These are phyloP conservation scores for Ceratothoa steindachneri DNA, from an alignment of 2,888 invertebrate species.

Conservation along the genomic window DNA sequence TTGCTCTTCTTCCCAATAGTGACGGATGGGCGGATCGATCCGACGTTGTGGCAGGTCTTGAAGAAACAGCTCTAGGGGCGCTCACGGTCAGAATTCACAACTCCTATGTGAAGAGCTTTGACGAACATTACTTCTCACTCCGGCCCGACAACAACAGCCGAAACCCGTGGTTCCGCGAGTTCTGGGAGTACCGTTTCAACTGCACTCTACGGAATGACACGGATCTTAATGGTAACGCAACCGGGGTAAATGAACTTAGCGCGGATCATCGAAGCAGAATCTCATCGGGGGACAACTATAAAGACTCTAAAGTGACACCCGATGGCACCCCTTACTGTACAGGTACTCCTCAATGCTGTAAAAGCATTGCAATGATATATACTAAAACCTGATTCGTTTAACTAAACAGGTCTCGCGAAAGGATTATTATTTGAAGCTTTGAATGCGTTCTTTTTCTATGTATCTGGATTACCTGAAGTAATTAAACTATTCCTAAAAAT, in stretches of 20 bases:
- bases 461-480: no score
- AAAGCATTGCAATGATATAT: background rate
- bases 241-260: no score
- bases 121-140: conserved; percentile 65
- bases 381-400: no score
- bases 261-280: no score
- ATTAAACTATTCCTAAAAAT: no score
- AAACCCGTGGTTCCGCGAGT: conserved; percentile 71
- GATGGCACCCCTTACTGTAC: conserved; percentile 10
- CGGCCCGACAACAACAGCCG: conserved; percentile 62
- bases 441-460: no score
- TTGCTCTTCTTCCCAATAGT: no score
- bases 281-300: background rate
- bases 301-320: background rate
- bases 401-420: no score
- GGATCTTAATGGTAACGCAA: background rate
- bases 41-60: conserved; percentile 67
- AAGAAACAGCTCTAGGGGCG: conserved; percentile 65
- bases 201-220: conserved; percentile 55
- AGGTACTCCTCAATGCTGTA: conserved; percentile 3
- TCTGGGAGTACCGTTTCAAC: conserved; percentile 69
- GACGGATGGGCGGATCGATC: conserved; percentile 72
- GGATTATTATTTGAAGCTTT: no score
- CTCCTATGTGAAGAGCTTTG: conserved; percentile 63
- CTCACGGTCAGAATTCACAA: conserved; percentile 72